Evolutionary conservation across 2,797 vertebrate species (phyloP), one percentile per base, ranked within the genome.

Genomic region (Peromyscus nudipes): DNA sequence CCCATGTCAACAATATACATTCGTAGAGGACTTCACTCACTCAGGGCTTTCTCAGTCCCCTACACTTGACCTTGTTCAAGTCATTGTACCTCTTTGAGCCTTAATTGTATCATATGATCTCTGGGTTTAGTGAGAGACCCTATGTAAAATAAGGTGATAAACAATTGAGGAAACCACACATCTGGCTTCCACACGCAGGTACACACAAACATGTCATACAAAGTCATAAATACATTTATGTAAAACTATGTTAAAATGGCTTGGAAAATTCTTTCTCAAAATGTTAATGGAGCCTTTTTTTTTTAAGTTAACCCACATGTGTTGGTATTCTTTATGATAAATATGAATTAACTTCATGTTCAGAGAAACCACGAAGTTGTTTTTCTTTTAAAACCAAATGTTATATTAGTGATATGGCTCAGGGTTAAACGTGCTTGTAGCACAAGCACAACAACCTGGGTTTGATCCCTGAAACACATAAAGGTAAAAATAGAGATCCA

Each of bases 221-320:
- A 93, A 92, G 37, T 86, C 9, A n/a, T 81, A 64, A 82, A 90
- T 86, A 79, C 27, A 94, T 94, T 95, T 73, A 55, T 92, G 21
- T 95, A 46, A 91, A 96, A 84, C 40, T 75, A 16, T 60, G 34
- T 95, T 89, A 27, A 37, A 92, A 1, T 71, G 23, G 14, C 90
- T n/a, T 86, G 40, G 55, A 91, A 79, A 89, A 73, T 46, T 81
- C 8, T 90, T 89, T 29, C 73, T 62, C 46, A 40, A 31, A 73
- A 91, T 82, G 4, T 89, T 85, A 84, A 91, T 49, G 82, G 16
- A 76, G 9, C 75, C 17, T 31, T 93, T 90, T 86, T n/a, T 52
- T 29, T 90, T 65, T 67, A 52, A 43, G 7, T 67, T 84, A 81
- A 55, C 52, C 52, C 52, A 82, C 71, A 65, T 60, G 11, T 90